Base-by-base conservation (phyloP, 2,888 invertebrate genomes). In the Brachylomia viminalis region DNA sequence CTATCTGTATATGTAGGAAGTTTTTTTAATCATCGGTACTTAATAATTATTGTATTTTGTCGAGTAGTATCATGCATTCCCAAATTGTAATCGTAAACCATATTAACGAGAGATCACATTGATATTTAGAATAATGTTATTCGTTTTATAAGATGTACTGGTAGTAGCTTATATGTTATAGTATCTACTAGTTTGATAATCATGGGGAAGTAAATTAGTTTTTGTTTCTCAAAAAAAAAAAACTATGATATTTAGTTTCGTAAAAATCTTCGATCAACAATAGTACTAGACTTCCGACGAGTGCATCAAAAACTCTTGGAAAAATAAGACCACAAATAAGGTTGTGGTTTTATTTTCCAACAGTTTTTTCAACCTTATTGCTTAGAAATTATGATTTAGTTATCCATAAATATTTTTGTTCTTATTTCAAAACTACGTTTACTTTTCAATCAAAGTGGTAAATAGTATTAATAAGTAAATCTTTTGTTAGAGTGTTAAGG, bases 1-100 rank as follows among this genome's bases (percentile, higher is more conserved):
- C 93, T 93, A 91, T 94, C 91, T 94, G 93, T 94, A 92, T 93
- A 92, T 93, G 94, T 95, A 95, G 94, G 92, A 91, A 92, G 90
- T 93, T 93, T 92, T 93, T 94, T 94, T 93, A 91, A 92, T 95
- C 94, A 94, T 95, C 92, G 93, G 96, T 96, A 96, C 96, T 96
- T 96, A 96, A 96, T 95, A 92, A 93, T 94, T 93, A 94, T 90
- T 93, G 93, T 95, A 95, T 95, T 94, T 94, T 89, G 92, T 95
- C 94, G 91, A 93, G 94, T 95, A 96, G 95, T 94, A 93, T 95
- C 95, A 94, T 95, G 95, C 96, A 96, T 96, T 96, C 95, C 95
- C 95, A 95, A 95, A 95, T 95, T 95, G 91, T 95, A 96, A 95
- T 95, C 95, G 92, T 94, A 87, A 86, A 94, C 93, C 92, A 93